Base-by-base conservation (phyloP, 2,113 vertebrate genomes). In the Elaphurus davidianus region DNA sequence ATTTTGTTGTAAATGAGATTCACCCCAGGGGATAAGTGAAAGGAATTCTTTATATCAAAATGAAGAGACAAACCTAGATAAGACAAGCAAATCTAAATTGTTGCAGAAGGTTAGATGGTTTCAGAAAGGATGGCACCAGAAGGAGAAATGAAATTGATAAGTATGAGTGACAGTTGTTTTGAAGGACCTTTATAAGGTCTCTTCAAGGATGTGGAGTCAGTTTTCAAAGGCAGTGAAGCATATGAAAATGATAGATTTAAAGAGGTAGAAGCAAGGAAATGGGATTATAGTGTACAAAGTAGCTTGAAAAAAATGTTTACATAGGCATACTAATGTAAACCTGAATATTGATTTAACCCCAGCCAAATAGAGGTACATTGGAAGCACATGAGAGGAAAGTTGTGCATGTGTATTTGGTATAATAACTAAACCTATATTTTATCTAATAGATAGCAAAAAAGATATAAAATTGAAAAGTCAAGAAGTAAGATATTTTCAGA, bases 201-300 rank as follows among this genome's bases (percentile, higher is more conserved):
- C 12, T 43, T 76, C 50, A 47, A 40, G 74, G 21, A 6, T 92
- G n/a, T 87, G 52, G 45, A 78, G n/a, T 87, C 83, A 92, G 1
- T 82, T 87, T 82, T 82, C 50, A 71, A n/a, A 71, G 33, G 40
- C 27, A 87, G 40, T 4, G 5, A 86, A 64, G 23, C 47, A 85
- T 36, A 33, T 59, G 83, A 96, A 96, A 96, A 67, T 71, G 33
- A 89, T 82, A 87, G 33, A 96, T 81, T 71, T 82, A 82, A 96
- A 92, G 13, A 87, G 30, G 14, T 59, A 87, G 50, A 82, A 96
- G 59, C 17, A 87, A 92, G 40, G 43, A 81, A 87, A 40, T 89
- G 50, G 50, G 87, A 67, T 82, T 94, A 36, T 45, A 55, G 47
- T 62, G 43, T 78, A 57, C 21, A 9, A 47, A 19, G 6, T 92